Percentiles rank a stretch among this genome's conserved stretches.
phyloP scores from a whole-genome alignment of 1,140 invertebrate genomes.

The Papilio polyxenes region DNA sequence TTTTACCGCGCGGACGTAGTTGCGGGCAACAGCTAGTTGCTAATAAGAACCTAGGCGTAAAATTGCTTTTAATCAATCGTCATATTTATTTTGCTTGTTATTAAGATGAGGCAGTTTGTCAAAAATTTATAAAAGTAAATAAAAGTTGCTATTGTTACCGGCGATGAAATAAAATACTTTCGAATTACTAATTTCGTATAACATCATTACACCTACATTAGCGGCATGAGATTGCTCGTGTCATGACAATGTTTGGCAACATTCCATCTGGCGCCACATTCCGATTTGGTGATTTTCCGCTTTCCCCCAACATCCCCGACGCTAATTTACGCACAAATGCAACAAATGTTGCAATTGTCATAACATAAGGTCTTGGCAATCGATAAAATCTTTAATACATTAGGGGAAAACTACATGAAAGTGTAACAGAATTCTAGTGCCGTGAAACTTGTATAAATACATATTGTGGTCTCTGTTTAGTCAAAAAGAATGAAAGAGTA shows the following conservation, averaged over 20 bases:
- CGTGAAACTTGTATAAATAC: too few species aligned
- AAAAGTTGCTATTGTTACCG: too few species aligned
- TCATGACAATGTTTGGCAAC: conserved; percentile 48
- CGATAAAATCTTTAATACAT: background rate
- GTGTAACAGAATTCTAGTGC: background rate
- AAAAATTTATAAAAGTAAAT: too few species aligned
- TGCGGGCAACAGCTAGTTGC: too few species aligned
- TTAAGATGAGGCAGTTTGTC: too few species aligned
- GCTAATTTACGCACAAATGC: conserved; percentile 47
- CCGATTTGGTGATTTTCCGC: conserved; percentile 61
- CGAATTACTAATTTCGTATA: background rate
- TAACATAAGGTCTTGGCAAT: conserved; percentile 42
- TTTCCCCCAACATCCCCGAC: conserved; percentile 47
- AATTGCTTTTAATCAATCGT: too few species aligned
- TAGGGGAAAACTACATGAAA: background rate
- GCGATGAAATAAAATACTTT: too few species aligned
- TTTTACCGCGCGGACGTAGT: too few species aligned
- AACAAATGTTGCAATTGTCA: conserved; percentile 42
- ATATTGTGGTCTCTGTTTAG: too few species aligned
- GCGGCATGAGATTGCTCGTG: background rate
- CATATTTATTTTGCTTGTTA: too few species aligned
- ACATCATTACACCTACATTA: background rate
- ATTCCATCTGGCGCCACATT: conserved; percentile 62
- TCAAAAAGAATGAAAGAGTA: too few species aligned
- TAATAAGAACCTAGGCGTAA: too few species aligned